Evolutionary conservation across 2,113 vertebrate species (phyloP).

Genomic region (Corythornis cristatus): DNA sequence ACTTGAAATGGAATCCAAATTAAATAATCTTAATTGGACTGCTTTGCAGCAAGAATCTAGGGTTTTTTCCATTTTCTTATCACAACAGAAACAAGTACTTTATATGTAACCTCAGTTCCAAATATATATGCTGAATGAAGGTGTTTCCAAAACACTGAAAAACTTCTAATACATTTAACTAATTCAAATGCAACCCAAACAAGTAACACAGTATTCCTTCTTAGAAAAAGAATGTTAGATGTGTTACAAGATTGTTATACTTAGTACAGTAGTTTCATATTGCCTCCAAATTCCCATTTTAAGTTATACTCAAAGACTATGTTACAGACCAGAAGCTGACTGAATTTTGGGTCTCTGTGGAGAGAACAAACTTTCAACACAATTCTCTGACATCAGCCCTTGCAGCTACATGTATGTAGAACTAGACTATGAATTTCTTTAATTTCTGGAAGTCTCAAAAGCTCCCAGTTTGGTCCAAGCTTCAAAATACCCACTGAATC

Average conservation of each 20-base stretch:
- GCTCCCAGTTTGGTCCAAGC: neutral
- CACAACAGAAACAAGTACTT: neutral
- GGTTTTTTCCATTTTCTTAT: neutral
- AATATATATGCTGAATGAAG: neutral
- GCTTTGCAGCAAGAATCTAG: neutral
- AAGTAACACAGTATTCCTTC: neutral
- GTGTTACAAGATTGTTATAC: neutral
- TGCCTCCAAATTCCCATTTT: neutral
- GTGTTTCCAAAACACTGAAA: neutral
- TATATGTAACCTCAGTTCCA: neutral
- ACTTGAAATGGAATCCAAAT: neutral
- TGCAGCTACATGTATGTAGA: neutral
- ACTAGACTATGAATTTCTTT: neutral
- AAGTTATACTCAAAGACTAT: neutral
- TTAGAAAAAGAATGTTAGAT: neutral
- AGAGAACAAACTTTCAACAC: neutral
- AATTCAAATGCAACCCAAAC: neutral
- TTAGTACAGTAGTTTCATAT: neutral
- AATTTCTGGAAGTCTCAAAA: neutral
- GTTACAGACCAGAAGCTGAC: neutral
- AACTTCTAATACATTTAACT: neutral
- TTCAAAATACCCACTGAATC: neutral
- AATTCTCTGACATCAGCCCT: neutral
- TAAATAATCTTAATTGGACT: neutral
- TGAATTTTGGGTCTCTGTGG: neutral